phyloP scores from a whole-genome alignment of 1,140 invertebrate genomes.

The Agrypnia vestita region DNA sequence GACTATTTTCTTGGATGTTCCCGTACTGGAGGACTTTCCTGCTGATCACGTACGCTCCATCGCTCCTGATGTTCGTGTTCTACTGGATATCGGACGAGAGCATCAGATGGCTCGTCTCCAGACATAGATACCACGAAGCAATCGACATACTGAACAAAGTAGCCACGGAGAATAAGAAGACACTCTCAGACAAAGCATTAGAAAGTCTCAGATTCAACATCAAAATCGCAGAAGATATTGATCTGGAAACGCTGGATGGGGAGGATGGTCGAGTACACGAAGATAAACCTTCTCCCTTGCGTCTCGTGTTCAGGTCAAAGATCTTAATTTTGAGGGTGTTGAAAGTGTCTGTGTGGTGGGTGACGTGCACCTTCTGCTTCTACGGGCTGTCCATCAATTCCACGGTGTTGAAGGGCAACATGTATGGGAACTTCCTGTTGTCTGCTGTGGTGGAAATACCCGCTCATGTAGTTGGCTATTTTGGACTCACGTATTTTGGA shows the following conservation, averaged over 20 bases:
- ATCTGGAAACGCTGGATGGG: conserved; percentile 28
- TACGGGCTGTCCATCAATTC: conserved; percentile 76
- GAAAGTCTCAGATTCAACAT: conserved; percentile 64
- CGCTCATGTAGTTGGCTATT: conserved; percentile 38
- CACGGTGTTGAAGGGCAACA: neutral
- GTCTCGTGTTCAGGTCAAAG: conserved; percentile 70
- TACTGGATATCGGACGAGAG: conserved; percentile 67
- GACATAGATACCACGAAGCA: conserved; percentile 77
- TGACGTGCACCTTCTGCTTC: conserved; percentile 56
- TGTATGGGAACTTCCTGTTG: conserved; percentile 15
- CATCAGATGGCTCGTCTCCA: conserved; percentile 79
- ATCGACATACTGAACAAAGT: conserved; percentile 76
- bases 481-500: conserved; percentile 69
- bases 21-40: conserved; percentile 76
- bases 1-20: conserved; percentile 73
- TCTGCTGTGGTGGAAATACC: conserved; percentile 32
- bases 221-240: conserved; percentile 39
- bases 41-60: conserved; percentile 73
- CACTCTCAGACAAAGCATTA: conserved; percentile 74
- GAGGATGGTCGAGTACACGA: conserved; percentile 45
- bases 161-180: conserved; percentile 78
- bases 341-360: conserved; percentile 69
- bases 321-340: conserved; percentile 74
- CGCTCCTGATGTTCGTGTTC: conserved; percentile 72
- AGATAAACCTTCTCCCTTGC: neutral